phyloP scores from a whole-genome alignment of 2,113 vertebrate species.

The Thermophis baileyi region DNA sequence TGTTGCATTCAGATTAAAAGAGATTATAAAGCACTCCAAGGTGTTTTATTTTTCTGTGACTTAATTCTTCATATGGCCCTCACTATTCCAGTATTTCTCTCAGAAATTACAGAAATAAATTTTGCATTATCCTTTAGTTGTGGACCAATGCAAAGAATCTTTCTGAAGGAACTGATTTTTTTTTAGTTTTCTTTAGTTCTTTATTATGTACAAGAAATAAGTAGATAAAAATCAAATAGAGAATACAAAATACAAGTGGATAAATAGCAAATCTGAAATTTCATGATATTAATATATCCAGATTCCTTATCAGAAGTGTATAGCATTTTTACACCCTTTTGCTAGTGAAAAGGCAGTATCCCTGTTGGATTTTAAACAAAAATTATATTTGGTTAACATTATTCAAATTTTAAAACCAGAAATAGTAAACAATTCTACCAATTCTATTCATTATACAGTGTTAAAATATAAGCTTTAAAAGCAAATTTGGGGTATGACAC shows the following conservation, averaged over 20 bases:
- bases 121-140: not conserved
- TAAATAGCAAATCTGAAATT: not conserved
- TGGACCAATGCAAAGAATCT: not conserved
- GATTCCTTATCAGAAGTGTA: not conserved
- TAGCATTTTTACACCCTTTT: not conserved
- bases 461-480: not conserved
- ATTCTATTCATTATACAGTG: not conserved
- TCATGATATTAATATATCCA: not conserved
- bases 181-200: not conserved
- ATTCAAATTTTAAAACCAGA: not conserved
- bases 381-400: not conserved
- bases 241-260: not conserved
- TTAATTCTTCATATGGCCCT: not conserved
- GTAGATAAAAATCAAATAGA: not conserved
- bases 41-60: not conserved
- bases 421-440: not conserved
- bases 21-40: not conserved
- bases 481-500: not conserved
- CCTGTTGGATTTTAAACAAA: not conserved
- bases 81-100: not conserved
- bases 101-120: not conserved
- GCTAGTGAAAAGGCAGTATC: not conserved
- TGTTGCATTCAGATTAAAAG: not conserved
- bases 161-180: not conserved
- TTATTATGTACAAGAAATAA: not conserved